Percentiles rank a stretch among this genome's conserved stretches.
Conservation (phyloP, 2,888 invertebrate species). For the Tortrix viridana region DNA sequence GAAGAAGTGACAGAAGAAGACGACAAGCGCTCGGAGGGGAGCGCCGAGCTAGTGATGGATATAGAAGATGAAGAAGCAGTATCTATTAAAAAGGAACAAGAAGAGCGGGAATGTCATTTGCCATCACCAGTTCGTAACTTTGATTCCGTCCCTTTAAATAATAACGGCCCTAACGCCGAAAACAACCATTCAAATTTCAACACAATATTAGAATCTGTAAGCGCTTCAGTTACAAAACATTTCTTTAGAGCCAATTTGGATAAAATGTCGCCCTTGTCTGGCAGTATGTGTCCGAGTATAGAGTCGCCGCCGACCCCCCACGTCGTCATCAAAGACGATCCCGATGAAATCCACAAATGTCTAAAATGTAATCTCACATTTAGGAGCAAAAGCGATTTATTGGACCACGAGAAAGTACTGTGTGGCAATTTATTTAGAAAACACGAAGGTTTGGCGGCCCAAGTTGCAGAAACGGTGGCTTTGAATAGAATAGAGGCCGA, state of each 20-base stretch:
- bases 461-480: conserved; percentile 87
- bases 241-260: conserved; percentile 88
- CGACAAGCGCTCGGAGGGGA: conserved; percentile 78
- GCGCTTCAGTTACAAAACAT: conserved; percentile 89
- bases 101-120: conserved; percentile 59
- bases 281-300: conserved; percentile 70
- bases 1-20: conserved; percentile 86
- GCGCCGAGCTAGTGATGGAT: conserved; percentile 88
- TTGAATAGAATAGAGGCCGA: conserved; percentile 80
- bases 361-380: conserved; percentile 85
- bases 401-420: conserved; percentile 89
- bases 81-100: conserved; percentile 75
- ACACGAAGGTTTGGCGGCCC: conserved; percentile 91
- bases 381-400: conserved; percentile 83
- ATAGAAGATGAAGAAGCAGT: conserved; percentile 84
- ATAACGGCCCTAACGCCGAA: conserved; percentile 61
- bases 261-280: conserved; percentile 85
- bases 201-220: conserved; percentile 89
- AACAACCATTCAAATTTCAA: conserved; percentile 87
- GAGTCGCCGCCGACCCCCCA: conserved; percentile 62
- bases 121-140: conserved; percentile 57
- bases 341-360: conserved; percentile 79
- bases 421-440: conserved; percentile 84
- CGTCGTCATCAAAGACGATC: conserved; percentile 67
- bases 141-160: conserved; percentile 66